Evolutionary conservation across 92 coral and sea anemone genomes (phyloP).

Genomic region (Umimayanthus kanabou): DNA sequence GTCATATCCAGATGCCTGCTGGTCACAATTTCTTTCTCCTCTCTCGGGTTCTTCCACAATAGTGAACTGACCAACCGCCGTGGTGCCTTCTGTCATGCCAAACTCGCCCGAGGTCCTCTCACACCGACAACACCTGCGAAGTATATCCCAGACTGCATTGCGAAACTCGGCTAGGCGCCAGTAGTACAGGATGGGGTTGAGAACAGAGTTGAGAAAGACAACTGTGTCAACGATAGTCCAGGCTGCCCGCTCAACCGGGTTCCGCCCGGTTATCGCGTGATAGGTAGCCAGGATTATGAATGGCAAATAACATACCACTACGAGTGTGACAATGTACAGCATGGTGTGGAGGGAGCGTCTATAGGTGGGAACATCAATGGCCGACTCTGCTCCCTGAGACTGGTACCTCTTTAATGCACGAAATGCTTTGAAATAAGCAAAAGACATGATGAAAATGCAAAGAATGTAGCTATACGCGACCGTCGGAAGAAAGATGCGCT

Average conservation of each 20-base stretch:
- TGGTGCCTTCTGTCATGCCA: not conserved
- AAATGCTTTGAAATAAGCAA: not conserved
- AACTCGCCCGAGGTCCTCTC: not conserved
- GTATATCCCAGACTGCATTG: not conserved
- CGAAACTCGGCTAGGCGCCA: not conserved
- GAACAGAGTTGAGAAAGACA: not conserved
- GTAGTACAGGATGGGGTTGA: not conserved
- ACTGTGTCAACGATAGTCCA: not conserved
- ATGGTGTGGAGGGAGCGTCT: not conserved
- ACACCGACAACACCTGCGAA: not conserved
- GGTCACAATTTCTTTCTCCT: not conserved
- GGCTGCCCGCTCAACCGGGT: constrained; percentile 1
- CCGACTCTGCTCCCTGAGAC: not conserved
- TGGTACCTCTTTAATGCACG: not conserved
- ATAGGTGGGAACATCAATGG: not conserved
- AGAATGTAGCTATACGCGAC: not conserved
- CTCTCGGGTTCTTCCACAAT: not conserved
- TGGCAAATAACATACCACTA: not conserved
- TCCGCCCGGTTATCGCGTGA: constrained; percentile 1
- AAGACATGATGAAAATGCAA: not conserved
- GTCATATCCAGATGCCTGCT: not conserved
- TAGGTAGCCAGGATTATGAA: not conserved
- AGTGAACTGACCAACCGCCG: not conserved
- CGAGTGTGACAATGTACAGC: not conserved
- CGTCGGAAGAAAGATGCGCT: not conserved